Evolutionary conservation across 2,888 invertebrate genomes (phyloP), one percentile per base, ranked within the genome.

Genomic region (Ichneumoninae sp.): DNA sequence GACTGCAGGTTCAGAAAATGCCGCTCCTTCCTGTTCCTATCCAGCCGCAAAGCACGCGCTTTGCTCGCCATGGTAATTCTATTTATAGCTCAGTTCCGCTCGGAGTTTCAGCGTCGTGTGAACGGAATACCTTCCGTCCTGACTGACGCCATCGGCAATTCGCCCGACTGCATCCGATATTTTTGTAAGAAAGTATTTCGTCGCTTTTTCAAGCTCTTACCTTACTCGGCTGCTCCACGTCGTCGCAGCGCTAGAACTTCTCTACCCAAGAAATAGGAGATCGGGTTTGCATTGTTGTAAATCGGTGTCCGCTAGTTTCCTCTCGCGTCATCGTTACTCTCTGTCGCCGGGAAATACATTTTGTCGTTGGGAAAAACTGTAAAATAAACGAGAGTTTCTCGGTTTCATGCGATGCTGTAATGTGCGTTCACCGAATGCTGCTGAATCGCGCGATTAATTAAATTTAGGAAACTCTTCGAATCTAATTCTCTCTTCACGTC

Each of bases 81-180:
- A 83, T 83, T 83, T 81, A 81, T 83, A 81, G 52, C 57, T 80
- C 57, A 76, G 71, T 83, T 70, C 70, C 76, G 50, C 76, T 60
- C 81, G 71, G 75, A 76, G 68, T 71, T 36, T 66, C 83, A 80
- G 57, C 65, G 33, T 63, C 40, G 26, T 10, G 22, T 1, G 73
- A 40, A 40, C 66, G 47, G 13, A 66, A 13, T 44, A 65, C 44
- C 26, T 54, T 71, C 40, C 65, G 40, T 47, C 36, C 40, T 26
- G 5, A 66, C 22, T 1, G 33, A n/a, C 47, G 5, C 57, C 10
- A 10, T 22, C 26, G 26, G 57, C 3, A 16, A 16, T 47, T 16
- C 22, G 22, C 1, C 1, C 1, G 10, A 26, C 3, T 4, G 57
- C 57, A 26, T 57, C 26, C 22, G 10, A 16, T 47, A 57, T 10